A percentile compares a stretch with the other conserved stretches of the same genome.
phyloP scores from a whole-genome alignment of 2,113 vertebrate species.

The Nymphicus hollandicus region DNA sequence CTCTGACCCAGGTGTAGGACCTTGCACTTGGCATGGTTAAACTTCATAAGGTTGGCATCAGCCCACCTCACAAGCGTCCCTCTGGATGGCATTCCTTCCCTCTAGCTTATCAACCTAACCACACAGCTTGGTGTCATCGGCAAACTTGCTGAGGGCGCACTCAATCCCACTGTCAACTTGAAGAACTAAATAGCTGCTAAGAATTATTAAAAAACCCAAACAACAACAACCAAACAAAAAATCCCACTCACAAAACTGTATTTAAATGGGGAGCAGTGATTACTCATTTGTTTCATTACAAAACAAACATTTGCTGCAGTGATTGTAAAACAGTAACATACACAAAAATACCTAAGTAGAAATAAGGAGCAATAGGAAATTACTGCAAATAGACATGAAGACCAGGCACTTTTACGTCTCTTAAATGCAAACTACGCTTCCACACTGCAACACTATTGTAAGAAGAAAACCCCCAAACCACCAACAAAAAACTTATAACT shows the following conservation, averaged over 20 bases:
- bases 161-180: background rate
- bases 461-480: background rate
- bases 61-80: too few species aligned
- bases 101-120: too few species aligned
- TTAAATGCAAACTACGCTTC: too few species aligned
- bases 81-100: too few species aligned
- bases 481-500: background rate
- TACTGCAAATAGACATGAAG: accelerated
- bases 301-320: background rate
- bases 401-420: background rate
- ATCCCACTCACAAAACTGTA: background rate
- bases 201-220: background rate
- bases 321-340: background rate
- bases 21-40: too few species aligned
- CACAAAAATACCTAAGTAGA: background rate
- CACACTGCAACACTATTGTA: background rate
- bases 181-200: background rate
- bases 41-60: too few species aligned
- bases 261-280: background rate
- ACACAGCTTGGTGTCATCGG: too few species aligned
- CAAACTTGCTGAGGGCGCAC: too few species aligned
- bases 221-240: background rate
- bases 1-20: too few species aligned
- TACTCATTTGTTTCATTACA: background rate
- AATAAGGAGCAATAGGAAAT: background rate